phyloP scores from a whole-genome alignment of 2,888 invertebrate genomes.

The Flabesymbios commensalis region DNA sequence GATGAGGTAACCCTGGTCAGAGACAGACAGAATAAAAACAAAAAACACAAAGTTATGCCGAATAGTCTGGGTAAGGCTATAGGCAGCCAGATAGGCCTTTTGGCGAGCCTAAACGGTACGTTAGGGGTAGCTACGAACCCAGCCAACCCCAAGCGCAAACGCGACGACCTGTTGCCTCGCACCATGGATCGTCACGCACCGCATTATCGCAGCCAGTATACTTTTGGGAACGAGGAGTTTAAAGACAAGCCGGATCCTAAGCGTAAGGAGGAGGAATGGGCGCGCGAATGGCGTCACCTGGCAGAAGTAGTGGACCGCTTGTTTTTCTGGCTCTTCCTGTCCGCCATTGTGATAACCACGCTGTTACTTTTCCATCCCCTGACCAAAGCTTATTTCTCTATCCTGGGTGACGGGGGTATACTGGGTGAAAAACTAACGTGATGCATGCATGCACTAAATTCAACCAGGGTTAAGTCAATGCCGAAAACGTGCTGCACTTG shows the following conservation, averaged over 20 bases:
- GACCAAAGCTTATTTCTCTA: conserved; percentile 27
- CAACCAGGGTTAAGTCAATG: too few relatives aligned
- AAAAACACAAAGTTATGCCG: conserved; percentile 17
- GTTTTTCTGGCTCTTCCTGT: conserved; percentile 40
- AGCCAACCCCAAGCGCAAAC: too few relatives aligned
- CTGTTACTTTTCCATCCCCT: conserved; percentile 40
- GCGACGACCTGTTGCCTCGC: too few relatives aligned
- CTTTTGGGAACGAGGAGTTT: conserved; percentile 5
- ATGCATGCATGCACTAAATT: too few relatives aligned
- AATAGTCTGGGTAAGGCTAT: conserved; percentile 24
- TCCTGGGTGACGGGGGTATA: conserved; percentile 23
- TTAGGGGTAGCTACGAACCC: background rate
- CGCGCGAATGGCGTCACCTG: conserved; percentile 34
- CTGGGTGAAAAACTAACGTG: too few relatives aligned
- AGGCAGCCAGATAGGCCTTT: conserved; percentile 23
- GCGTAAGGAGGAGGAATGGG: conserved; percentile 29
- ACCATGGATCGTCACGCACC: too few relatives aligned
- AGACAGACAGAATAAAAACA: conserved; percentile 2
- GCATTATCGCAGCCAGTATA: conserved; percentile 19
- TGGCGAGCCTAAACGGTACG: conserved; percentile 23
- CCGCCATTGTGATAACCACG: conserved; percentile 35
- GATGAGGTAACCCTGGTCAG: too few relatives aligned
- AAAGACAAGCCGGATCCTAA: conserved; percentile 12
- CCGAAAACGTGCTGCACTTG: too few relatives aligned
- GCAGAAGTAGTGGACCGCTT: conserved; percentile 38